phyloP scores from a whole-genome alignment of 1,140 invertebrate genomes.

The Grapholita molesta region DNA sequence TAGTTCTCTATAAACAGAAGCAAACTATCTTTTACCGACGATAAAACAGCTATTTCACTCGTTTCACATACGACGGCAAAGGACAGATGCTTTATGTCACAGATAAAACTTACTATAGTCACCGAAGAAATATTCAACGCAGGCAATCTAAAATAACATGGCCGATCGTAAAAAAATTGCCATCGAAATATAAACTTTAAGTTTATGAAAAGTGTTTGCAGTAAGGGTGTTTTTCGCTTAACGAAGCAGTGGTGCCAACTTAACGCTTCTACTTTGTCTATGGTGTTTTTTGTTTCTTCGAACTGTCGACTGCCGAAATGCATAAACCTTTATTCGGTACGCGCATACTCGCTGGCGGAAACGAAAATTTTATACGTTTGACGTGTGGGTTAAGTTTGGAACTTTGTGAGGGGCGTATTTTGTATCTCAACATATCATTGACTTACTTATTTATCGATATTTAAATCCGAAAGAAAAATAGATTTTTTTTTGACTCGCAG shows the following conservation, averaged over 20 bases:
- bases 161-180: neutral
- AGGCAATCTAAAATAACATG: neutral
- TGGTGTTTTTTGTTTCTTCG: neutral
- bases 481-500: too few relatives aligned
- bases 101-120: neutral
- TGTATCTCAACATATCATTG: too few relatives aligned
- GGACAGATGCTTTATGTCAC: neutral
- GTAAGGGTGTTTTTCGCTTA: neutral
- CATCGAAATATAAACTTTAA: neutral
- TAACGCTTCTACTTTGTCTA: neutral
- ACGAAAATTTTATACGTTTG: constrained; percentile 39
- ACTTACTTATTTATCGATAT: too few relatives aligned
- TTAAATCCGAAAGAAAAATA: too few relatives aligned
- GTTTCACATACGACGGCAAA: neutral
- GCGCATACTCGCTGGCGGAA: constrained; percentile 51
- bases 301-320: constrained; percentile 58
- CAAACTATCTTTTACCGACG: neutral
- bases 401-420: constrained; percentile 4
- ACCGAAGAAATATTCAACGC: neutral
- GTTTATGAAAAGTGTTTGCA: neutral
- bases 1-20: neutral
- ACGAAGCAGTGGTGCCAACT: neutral
- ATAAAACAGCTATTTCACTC: neutral
- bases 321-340: constrained; percentile 64
- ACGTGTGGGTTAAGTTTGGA: constrained; percentile 21